Base-by-base conservation (phyloP, 2,888 invertebrate genomes). In the Lottia scabra region DNA sequence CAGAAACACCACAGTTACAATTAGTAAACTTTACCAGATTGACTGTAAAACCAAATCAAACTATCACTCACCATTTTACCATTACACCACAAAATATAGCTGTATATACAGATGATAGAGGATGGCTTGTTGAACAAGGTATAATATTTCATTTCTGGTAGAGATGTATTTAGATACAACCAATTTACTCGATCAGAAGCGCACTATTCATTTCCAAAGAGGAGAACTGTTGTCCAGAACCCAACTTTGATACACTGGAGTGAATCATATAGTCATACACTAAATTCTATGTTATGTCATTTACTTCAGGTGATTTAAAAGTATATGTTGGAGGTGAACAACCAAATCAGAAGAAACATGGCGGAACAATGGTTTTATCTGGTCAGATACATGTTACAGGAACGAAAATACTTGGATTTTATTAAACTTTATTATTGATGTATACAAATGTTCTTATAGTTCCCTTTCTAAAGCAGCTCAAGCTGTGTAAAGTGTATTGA, bases 41-140 rank as follows among this genome's bases (percentile, higher is more conserved):
- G 30, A 68, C 75, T 15, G 62, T 83, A 6, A 45, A 38, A 2
- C 66, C 65, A 4, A 75, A 78, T 13, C 67, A 76, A 56, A 73
- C 75, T 19, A 48, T 65, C 10, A 65, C 68, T 0, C 12, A 78
- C n/a, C 66, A 67, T 13, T 76, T 81, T 27, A 70, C 45, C 6
- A 78, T 86, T 16, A 78, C 71, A 12, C 74, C 80, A 38, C 74
- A 81, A 10, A 80, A 80, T 68, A 76, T 85, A 80, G 81, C 82
- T 15, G 82, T 85, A 19, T 85, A 82, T 81, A 66, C 75, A 10
- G 77, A 79, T 12, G 71, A 71, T 10, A 76, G 74, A 68, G 80
- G 80, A 38, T 80, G 80, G 71, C 73, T 80, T 6, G 73, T 81
- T 45, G 78, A 80, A 73, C 77, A 79, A 65, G 83, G 81, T 81